A percentile compares a stretch with the other conserved stretches of the same genome.
Evolutionary conservation across 2,888 invertebrate species (phyloP).

Genomic region (Athripsodes cinereus): DNA sequence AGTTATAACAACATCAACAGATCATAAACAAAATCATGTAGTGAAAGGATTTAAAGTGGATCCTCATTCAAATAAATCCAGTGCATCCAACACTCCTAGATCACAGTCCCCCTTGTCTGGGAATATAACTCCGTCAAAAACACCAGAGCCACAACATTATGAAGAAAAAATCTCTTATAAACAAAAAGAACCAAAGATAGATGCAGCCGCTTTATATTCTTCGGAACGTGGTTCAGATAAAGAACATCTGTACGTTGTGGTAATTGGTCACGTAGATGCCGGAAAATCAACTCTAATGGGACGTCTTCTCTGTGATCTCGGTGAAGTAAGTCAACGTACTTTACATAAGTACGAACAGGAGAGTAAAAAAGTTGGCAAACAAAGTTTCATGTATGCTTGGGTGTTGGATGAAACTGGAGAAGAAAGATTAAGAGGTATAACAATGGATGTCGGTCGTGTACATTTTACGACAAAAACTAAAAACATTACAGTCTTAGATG

Average conservation of each 20-base stretch:
- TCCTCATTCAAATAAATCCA: conserved; percentile 31
- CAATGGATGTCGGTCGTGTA: conserved; percentile 96
- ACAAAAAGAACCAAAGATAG: conserved; percentile 50
- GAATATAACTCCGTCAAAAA: conserved; percentile 44
- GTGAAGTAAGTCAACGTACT: conserved; percentile 78
- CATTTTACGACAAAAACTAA: conserved; percentile 87
- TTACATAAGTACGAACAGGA: conserved; percentile 98
- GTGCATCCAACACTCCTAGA: conserved; percentile 52
- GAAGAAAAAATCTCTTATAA: conserved; percentile 43
- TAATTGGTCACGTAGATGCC: conserved; percentile 95
- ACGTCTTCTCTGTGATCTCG: conserved; percentile 78
- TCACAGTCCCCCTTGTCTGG: conserved; percentile 66
- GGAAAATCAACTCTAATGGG: conserved; percentile 98
- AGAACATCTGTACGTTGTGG: conserved; percentile 84
- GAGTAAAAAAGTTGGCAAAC: conserved; percentile 94
- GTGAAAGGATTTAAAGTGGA: conserved; percentile 57
- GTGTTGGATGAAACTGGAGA: conserved; percentile 98
- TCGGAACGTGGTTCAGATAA: conserved; percentile 76
- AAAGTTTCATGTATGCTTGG: conserved; percentile 98
- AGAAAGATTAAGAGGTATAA: conserved; percentile 92
- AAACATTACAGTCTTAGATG: conserved; percentile 82
- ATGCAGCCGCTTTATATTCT: conserved; percentile 58
- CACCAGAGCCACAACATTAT: conserved; percentile 37
- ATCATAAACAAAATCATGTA: conserved; percentile 41
- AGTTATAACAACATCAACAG: conserved; percentile 34